A percentile compares a stretch with the other conserved stretches of the same genome.
Evolutionary conservation across 2,113 vertebrate genomes (phyloP).

Genomic region (Gallinago paraguaiae): DNA sequence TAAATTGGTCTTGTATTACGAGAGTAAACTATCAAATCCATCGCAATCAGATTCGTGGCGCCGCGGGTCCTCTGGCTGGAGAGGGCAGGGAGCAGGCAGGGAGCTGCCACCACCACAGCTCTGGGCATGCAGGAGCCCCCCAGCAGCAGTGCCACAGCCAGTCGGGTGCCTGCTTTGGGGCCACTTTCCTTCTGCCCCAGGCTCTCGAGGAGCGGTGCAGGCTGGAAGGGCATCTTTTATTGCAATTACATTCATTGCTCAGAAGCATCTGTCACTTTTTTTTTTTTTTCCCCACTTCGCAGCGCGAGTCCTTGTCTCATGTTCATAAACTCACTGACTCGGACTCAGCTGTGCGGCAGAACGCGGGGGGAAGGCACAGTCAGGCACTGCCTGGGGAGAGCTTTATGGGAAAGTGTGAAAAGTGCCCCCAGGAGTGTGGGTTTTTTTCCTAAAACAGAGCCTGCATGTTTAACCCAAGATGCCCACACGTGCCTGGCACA

Average conservation of each 20-base stretch:
- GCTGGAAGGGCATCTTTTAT: neutral
- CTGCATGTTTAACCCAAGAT: neutral
- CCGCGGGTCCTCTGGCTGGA: neutral
- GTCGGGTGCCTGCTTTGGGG: accelerated
- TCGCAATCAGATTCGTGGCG: neutral
- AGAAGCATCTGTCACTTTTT: slow-evolving; percentile 10
- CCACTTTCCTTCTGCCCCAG: neutral
- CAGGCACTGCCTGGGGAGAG: neutral
- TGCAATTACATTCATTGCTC: neutral
- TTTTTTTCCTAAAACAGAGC: neutral
- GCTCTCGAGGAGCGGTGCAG: neutral
- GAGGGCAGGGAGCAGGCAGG: neutral
- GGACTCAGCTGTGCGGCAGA: slow-evolving; percentile 6
- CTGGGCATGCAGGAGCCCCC: neutral
- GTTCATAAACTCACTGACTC: neutral
- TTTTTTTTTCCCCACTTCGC: neutral
- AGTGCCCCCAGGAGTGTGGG: neutral
- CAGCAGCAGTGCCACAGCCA: accelerated
- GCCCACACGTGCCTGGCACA: neutral
- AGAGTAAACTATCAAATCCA: neutral
- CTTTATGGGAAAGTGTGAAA: neutral
- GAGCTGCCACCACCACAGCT: neutral
- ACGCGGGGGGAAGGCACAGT: neutral
- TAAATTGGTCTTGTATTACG: neutral
- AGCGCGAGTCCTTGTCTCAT: neutral